Evolutionary conservation across 2,888 invertebrate genomes (phyloP).

Genomic region (Pseudococcus jackbeardsleyi): DNA sequence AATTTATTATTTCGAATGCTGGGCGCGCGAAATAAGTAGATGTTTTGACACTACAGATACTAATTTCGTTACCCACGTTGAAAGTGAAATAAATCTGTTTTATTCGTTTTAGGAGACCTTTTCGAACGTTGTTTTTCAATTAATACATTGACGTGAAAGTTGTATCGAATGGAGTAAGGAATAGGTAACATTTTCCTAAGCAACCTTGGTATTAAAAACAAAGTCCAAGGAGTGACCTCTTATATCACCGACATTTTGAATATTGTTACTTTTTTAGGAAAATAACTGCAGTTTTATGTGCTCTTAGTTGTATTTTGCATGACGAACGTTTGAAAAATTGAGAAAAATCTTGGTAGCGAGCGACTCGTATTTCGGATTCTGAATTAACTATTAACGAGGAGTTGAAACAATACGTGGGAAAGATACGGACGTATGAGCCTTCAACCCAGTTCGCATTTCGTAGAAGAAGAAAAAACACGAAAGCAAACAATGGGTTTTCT

Average conservation of each 20-base stretch:
- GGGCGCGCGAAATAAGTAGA: not conserved
- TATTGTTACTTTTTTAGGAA: not conserved
- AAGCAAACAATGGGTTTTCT: slow-evolving; percentile 33
- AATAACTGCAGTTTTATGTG: not conserved
- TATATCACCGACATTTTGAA: not conserved
- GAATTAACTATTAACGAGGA: not conserved
- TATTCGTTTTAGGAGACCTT: not conserved
- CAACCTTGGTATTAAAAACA: slow-evolving; percentile 1
- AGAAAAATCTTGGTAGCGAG: not conserved
- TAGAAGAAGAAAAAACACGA: slow-evolving; percentile 21
- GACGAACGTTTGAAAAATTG: not conserved
- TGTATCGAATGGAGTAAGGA: not conserved
- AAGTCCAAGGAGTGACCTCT: slow-evolving; percentile 4
- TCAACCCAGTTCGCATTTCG: slow-evolving; percentile 35
- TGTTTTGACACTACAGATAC: slow-evolving; percentile 10
- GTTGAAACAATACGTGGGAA: slow-evolving; percentile 27
- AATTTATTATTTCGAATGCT: not conserved
- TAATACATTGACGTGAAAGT: not conserved
- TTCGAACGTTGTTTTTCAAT: not conserved
- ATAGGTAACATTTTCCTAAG: too few relatives aligned
- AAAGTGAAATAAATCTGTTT: slow-evolving; percentile 10
- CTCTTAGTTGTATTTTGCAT: not conserved
- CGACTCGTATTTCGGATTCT: not conserved
- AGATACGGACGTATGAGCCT: slow-evolving; percentile 19
- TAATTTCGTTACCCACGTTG: slow-evolving; percentile 3